These are phyloP conservation scores for Ranitomeya variabilis DNA, from an alignment of 2,113 vertebrate species.

Conservation along the genomic window DNA sequence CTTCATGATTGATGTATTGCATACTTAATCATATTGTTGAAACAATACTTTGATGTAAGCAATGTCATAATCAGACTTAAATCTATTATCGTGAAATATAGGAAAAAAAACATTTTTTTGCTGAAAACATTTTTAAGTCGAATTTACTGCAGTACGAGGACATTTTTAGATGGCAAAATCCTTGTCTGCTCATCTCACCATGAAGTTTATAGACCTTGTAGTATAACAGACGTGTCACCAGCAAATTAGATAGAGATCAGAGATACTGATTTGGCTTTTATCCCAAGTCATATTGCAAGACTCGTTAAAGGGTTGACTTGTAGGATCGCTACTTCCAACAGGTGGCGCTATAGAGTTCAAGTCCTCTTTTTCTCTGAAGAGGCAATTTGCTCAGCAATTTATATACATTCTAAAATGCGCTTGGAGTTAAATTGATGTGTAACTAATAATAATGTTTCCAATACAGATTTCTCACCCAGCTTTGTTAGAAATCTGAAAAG, in stretches of 20 bases:
- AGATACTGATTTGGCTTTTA: too few species aligned
- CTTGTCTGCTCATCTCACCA: too few species aligned
- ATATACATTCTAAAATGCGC: too few species aligned
- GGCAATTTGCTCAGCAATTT: too few species aligned
- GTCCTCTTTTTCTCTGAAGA: too few species aligned
- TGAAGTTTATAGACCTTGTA: too few species aligned
- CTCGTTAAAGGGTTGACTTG: too few species aligned
- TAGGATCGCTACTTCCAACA: too few species aligned
- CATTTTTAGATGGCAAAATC: neutral
- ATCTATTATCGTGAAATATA: neutral
- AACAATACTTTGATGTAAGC: conserved; percentile 1
- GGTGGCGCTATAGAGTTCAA: too few species aligned
- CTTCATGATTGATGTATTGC: neutral
- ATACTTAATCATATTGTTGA: neutral
- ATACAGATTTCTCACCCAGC: neutral
- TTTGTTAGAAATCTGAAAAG: neutral
- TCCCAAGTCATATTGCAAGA: too few species aligned
- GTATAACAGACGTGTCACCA: too few species aligned
- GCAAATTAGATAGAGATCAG: too few species aligned
- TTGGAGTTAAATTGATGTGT: neutral
- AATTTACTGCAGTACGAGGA: neutral
- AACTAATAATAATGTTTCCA: neutral
- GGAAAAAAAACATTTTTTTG: neutral
- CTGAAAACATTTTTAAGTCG: neutral
- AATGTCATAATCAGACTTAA: neutral